A percentile compares a stretch with the other conserved stretches of the same genome.
Conservation (phyloP, 2,888 invertebrate species). For the Eugnorisma glareosa region DNA sequence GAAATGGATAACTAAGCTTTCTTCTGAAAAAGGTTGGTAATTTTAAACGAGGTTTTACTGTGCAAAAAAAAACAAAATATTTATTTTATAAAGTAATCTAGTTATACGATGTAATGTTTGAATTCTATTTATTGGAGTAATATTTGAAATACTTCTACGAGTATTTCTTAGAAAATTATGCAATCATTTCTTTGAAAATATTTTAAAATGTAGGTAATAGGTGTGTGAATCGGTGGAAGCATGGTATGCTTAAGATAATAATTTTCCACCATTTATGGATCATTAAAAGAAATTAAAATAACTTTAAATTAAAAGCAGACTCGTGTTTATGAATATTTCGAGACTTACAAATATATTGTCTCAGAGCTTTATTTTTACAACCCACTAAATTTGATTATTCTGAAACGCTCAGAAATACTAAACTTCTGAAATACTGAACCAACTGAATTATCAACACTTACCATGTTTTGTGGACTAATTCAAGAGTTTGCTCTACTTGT, state of each 20-base stretch:
- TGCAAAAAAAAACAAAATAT: neutral
- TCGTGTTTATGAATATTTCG: neutral
- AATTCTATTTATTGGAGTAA: neutral
- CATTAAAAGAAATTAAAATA: neutral
- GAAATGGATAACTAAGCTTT: slow-evolving; percentile 50
- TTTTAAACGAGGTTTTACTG: neutral
- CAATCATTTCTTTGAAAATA: neutral
- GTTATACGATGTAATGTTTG: neutral
- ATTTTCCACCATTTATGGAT: neutral
- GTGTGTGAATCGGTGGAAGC: neutral
- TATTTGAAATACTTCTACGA: neutral
- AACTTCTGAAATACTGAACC: neutral
- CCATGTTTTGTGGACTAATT: neutral
- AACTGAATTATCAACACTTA: neutral
- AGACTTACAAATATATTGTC: neutral
- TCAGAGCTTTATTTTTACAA: neutral
- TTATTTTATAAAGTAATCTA: neutral
- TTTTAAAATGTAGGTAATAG: neutral
- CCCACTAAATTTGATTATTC: neutral
- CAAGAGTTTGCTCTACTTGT: neutral
- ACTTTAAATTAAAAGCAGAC: neutral
- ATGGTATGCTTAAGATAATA: neutral
- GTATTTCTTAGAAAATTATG: neutral
- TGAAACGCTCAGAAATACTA: neutral
- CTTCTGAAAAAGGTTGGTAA: slow-evolving; percentile 48